Conservation (phyloP, 2,888 invertebrate species). For the Dynastes grantii region DNA sequence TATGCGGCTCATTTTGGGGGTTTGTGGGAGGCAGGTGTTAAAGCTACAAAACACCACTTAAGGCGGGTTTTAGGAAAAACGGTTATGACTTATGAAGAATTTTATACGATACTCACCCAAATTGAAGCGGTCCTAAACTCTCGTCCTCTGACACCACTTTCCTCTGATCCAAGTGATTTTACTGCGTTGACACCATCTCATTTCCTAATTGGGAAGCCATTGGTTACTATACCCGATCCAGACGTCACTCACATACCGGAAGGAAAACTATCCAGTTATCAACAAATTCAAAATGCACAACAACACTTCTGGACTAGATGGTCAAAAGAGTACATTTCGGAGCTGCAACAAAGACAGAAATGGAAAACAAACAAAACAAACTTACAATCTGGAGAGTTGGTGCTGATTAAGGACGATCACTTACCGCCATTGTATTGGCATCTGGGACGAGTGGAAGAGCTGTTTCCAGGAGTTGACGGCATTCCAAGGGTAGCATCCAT, state of each 20-base stretch:
- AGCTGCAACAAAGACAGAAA: constrained; percentile 54
- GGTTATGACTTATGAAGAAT: too few species aligned
- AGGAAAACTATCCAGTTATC: constrained; percentile 56
- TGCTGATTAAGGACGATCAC: background rate
- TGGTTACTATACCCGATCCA: constrained; percentile 58
- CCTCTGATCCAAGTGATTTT: too few species aligned
- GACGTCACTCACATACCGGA: constrained; percentile 52
- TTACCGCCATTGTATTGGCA: background rate
- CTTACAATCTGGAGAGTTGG: background rate
- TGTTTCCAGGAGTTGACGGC: background rate
- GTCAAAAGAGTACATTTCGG: constrained; percentile 58
- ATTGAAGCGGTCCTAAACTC: too few species aligned
- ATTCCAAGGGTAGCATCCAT: background rate
- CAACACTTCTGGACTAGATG: constrained; percentile 57
- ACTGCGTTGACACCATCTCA: too few species aligned
- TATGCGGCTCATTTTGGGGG: background rate
- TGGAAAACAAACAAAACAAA: background rate
- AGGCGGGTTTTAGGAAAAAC: too few species aligned
- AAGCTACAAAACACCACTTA: too few species aligned
- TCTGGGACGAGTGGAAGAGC: background rate
- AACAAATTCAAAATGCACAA: constrained; percentile 55
- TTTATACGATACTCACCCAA: too few species aligned
- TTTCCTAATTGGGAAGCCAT: constrained; percentile 58
- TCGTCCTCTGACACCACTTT: too few species aligned
- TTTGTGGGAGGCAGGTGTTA: too few species aligned